These are phyloP conservation scores for Apodemus speciosus DNA, from an alignment of 2,113 vertebrate species.

Conservation along the genomic window DNA sequence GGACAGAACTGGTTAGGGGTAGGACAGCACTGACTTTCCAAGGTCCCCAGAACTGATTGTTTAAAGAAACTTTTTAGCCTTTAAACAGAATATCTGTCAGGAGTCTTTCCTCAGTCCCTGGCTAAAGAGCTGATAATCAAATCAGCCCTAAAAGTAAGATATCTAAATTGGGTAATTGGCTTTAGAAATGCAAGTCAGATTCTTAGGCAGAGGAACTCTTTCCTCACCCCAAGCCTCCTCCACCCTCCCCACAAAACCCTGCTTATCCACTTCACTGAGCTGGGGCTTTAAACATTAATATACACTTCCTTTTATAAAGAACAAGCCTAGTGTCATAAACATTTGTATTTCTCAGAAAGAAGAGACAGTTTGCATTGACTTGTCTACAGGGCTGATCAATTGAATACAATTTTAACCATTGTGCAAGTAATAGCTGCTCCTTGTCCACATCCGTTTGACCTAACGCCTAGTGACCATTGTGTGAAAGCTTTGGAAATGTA, in stretches of 20 bases:
- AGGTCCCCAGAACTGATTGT: neutral
- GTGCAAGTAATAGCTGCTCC: neutral
- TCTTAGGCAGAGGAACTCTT: neutral
- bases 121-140: slow-evolving; percentile 36
- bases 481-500: neutral
- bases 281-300: neutral
- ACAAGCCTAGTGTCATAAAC: neutral
- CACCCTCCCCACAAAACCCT: neutral
- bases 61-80: slow-evolving; percentile 1
- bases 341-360: neutral
- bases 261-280: neutral
- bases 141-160: slow-evolving; percentile 43
- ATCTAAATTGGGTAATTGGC: neutral
- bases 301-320: neutral
- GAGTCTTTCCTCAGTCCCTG: neutral
- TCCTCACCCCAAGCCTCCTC: neutral
- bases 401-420: neutral
- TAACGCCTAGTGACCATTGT: neutral
- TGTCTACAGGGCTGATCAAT: neutral
- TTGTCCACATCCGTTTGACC: too few relatives aligned
- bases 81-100: neutral
- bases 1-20: neutral
- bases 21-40: neutral
- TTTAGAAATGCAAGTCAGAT: slow-evolving; percentile 40
- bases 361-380: neutral